Evolutionary conservation across 1,140 invertebrate species (phyloP).

Genomic region (Meteorus sp.): DNA sequence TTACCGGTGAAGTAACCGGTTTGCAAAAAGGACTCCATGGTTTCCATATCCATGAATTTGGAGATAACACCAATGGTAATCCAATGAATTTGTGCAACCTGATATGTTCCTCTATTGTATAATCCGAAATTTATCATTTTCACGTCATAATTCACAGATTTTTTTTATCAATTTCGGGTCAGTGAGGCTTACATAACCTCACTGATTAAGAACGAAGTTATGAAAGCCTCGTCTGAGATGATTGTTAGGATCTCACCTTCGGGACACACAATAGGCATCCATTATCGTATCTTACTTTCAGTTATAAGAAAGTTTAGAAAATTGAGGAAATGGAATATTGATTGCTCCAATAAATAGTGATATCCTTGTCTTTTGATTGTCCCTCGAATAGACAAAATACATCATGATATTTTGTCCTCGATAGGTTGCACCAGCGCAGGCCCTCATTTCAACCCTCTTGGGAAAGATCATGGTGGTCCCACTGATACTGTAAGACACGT

Average conservation of each 20-base stretch:
- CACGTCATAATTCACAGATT: too few relatives aligned
- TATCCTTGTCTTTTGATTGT: not conserved
- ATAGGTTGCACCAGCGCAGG: constrained; percentile 62
- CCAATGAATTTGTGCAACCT: not conserved
- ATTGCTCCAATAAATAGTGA: not conserved
- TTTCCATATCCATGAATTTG: constrained; percentile 95
- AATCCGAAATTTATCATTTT: not conserved
- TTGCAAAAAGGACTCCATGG: constrained; percentile 73
- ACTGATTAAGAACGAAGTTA: not conserved
- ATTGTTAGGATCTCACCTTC: too few relatives aligned
- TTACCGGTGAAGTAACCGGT: constrained; percentile 72
- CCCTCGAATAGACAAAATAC: not conserved
- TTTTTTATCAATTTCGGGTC: too few relatives aligned
- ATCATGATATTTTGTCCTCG: too few relatives aligned
- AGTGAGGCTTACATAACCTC: not conserved
- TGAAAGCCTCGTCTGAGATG: too few relatives aligned
- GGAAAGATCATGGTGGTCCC: constrained; percentile 86
- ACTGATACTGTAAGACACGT: constrained; percentile 74
- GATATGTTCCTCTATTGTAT: not conserved
- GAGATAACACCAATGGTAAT: constrained; percentile 83
- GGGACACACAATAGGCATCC: too few relatives aligned
- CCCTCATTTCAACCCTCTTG: constrained; percentile 90
- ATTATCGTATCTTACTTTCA: too few relatives aligned
- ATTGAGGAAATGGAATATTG: too few relatives aligned
- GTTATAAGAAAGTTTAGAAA: too few relatives aligned